Evolutionary conservation across 2,113 vertebrate genomes (phyloP).

Genomic region (Heterotis niloticus): DNA sequence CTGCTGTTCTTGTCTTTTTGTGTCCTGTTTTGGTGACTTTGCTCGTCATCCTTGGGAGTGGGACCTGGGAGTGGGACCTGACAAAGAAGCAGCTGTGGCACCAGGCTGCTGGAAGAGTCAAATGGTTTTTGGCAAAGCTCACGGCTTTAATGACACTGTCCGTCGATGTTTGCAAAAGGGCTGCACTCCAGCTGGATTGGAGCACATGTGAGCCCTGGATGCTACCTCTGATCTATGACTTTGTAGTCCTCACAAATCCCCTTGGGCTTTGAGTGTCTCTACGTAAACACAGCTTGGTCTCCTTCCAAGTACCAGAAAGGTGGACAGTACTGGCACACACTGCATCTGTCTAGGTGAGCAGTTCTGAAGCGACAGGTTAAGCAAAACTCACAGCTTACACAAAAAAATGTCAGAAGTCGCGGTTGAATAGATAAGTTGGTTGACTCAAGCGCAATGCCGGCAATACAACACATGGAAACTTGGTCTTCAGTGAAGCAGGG

Average conservation of each 20-base stretch:
- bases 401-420: neutral
- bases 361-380: neutral
- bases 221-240: too few relatives aligned
- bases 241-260: neutral
- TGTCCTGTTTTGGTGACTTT: neutral
- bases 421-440: too few relatives aligned
- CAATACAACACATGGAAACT: too few relatives aligned
- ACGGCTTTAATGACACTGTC: too few relatives aligned
- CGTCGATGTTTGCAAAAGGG: too few relatives aligned
- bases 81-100: too few relatives aligned
- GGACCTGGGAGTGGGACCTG: too few relatives aligned
- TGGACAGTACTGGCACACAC: neutral
- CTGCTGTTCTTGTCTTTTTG: too few relatives aligned
- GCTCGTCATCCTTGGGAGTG: neutral
- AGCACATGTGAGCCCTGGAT: neutral
- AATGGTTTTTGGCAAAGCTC: too few relatives aligned
- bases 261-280: neutral
- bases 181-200: neutral
- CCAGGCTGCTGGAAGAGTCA: too few relatives aligned
- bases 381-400: neutral
- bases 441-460: too few relatives aligned
- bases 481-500: too few relatives aligned
- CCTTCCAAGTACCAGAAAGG: neutral
- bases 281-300: neutral
- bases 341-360: neutral